A percentile compares a stretch with the other conserved stretches of the same genome.
Evolutionary conservation across 2,797 vertebrate species (phyloP).

Genomic region (Bradypodion ventrale): DNA sequence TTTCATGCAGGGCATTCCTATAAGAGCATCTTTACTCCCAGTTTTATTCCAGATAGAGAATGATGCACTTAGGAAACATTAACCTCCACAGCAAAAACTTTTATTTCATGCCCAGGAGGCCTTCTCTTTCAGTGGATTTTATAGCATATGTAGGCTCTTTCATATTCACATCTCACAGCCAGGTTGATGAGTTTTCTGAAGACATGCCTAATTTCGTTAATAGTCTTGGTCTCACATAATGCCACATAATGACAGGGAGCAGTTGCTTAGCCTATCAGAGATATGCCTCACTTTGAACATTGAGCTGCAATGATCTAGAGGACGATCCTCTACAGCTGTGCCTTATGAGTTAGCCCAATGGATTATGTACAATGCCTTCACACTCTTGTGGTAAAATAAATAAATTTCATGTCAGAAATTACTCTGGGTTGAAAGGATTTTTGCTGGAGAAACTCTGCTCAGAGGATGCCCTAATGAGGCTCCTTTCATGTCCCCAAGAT

Average conservation of each 20-base stretch:
- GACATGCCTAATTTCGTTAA: not conserved
- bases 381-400: too few relatives aligned
- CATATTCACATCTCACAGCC: not conserved
- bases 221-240: not conserved
- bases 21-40: slow-evolving; percentile 55
- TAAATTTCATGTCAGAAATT: too few relatives aligned
- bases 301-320: not conserved
- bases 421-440: too few relatives aligned
- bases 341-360: not conserved
- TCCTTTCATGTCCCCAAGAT: too few relatives aligned
- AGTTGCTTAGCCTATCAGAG: not conserved
- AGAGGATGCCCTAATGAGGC: too few relatives aligned
- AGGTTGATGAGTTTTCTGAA: not conserved
- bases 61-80: slow-evolving; percentile 57
- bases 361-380: not conserved
- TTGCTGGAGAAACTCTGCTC: too few relatives aligned
- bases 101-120: slow-evolving; percentile 45
- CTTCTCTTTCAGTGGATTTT: slow-evolving; percentile 56
- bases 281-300: not conserved
- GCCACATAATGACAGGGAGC: not conserved
- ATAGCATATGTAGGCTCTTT: slow-evolving; percentile 41
- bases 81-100: slow-evolving; percentile 61
- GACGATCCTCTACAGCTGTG: not conserved
- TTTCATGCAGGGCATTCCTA: slow-evolving; percentile 57
- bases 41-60: slow-evolving; percentile 59